Percentiles rank a stretch among this genome's conserved stretches.
These are phyloP conservation scores for Melinaea marsaeus DNA, from an alignment of 2,888 invertebrate genomes.

Conservation along the genomic window DNA sequence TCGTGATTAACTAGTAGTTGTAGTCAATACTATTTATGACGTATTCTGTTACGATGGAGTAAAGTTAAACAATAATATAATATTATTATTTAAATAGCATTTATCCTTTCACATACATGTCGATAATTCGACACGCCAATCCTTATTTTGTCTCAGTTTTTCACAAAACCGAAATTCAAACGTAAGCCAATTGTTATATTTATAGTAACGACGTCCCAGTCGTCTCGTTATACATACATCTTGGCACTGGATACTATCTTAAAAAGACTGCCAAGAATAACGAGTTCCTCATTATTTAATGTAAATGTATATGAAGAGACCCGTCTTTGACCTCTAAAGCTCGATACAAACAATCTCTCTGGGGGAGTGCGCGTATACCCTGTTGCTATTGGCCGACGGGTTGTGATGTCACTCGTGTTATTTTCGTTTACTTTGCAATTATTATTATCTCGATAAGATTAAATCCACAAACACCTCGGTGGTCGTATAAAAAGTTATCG, in stretches of 20 bases:
- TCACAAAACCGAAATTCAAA: conserved; percentile 18
- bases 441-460: conserved; percentile 60
- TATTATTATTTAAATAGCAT: too few species aligned
- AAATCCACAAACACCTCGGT: conserved; percentile 34
- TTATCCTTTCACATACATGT: too few species aligned
- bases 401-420: conserved; percentile 61
- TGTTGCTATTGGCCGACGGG: conserved; percentile 50
- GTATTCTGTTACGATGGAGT: not conserved
- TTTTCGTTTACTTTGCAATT: conserved; percentile 55
- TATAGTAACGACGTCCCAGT: conserved; percentile 16
- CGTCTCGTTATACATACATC: conserved; percentile 8
- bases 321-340: conserved; percentile 56
- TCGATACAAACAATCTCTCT: conserved; percentile 20
- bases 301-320: conserved; percentile 20
- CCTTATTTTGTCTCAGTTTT: conserved; percentile 22
- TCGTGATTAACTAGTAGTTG: too few species aligned
- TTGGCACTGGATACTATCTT: conserved; percentile 20
- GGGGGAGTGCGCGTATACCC: conserved; percentile 60
- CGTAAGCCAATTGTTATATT: conserved; percentile 27
- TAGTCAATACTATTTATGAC: conserved; percentile 2
- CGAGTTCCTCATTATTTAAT: conserved; percentile 10
- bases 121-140: too few species aligned
- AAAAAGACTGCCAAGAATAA: conserved; percentile 22
- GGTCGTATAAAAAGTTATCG: conserved; percentile 51
- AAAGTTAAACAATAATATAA: not conserved